These are phyloP conservation scores for Trachurus trachurus DNA, from an alignment of 2,797 vertebrate species.

Conservation along the genomic window DNA sequence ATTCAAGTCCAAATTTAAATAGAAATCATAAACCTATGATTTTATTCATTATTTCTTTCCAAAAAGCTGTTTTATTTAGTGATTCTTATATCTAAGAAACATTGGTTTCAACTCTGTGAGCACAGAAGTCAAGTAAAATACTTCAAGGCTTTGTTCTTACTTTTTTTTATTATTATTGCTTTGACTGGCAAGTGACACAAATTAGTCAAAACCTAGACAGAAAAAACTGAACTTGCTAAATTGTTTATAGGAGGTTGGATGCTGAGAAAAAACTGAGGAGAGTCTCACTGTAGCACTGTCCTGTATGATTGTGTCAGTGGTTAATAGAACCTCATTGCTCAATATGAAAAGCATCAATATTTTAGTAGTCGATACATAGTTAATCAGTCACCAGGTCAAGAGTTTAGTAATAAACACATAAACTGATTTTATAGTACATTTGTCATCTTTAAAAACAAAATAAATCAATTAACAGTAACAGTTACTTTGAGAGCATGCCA, in stretches of 20 bases:
- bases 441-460: not conserved
- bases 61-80: not conserved
- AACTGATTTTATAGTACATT: not conserved
- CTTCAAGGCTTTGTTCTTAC: not conserved
- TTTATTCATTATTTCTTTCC: not conserved
- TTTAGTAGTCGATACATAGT: not conserved
- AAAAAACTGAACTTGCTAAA: not conserved
- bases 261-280: not conserved
- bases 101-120: not conserved
- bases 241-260: not conserved
- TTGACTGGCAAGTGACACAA: not conserved
- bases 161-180: not conserved
- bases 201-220: not conserved
- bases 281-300: not conserved
- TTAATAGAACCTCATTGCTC: not conserved
- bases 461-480: not conserved
- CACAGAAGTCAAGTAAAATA: not conserved
- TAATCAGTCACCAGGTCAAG: not conserved
- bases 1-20: not conserved
- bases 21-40: not conserved
- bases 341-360: not conserved
- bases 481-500: not conserved
- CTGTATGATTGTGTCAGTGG: not conserved
- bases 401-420: not conserved
- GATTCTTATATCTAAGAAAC: not conserved